Evolutionary conservation across 2,888 invertebrate species (phyloP).

Genomic region (Callosobruchus maculatus): DNA sequence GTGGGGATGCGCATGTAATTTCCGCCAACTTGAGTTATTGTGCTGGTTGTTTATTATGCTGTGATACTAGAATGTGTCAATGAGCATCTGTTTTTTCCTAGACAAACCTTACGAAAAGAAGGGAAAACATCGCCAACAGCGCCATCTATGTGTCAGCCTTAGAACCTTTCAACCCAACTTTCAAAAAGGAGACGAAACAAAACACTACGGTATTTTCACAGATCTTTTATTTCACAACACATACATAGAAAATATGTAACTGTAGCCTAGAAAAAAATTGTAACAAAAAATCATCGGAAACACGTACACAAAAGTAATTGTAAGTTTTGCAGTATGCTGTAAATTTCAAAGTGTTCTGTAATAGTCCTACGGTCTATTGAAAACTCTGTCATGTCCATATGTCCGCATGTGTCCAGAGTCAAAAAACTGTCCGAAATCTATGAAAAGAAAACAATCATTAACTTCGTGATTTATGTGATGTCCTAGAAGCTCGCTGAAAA

Average conservation of each 20-base stretch:
- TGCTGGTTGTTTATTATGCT: too few relatives aligned
- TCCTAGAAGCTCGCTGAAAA: too few relatives aligned
- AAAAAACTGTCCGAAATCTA: neutral
- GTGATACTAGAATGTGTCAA: too few relatives aligned
- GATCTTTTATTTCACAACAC: neutral
- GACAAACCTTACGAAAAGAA: too few relatives aligned
- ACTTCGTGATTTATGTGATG: neutral
- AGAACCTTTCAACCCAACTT: too few relatives aligned
- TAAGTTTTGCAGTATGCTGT: neutral
- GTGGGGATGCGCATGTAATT: too few relatives aligned
- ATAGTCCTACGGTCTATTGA: neutral
- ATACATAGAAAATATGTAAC: neutral
- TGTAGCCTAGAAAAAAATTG: neutral
- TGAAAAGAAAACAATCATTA: neutral
- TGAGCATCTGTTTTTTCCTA: too few relatives aligned
- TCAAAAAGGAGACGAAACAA: too few relatives aligned
- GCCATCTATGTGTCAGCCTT: too few relatives aligned
- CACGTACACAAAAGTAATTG: neutral
- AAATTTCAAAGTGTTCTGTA: neutral
- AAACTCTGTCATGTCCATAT: neutral
- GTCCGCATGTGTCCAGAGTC: neutral
- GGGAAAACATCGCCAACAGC: too few relatives aligned
- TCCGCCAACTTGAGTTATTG: too few relatives aligned
- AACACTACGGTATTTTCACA: neutral
- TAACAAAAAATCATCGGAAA: neutral